Conservation (phyloP, 2,888 invertebrate species). For the Tupiocoris notatus region DNA sequence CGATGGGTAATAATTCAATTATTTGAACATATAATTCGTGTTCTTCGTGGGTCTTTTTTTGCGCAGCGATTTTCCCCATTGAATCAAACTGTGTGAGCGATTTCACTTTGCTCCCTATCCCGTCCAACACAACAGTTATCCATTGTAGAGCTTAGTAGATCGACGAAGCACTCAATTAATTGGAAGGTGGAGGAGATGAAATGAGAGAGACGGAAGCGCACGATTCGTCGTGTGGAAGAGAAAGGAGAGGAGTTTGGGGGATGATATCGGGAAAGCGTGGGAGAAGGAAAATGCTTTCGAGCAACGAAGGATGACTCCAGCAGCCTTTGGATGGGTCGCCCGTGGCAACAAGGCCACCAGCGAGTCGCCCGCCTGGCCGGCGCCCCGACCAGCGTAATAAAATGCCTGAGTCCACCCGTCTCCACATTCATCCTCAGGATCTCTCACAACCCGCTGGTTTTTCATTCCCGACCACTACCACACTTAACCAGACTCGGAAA, state of each 20-base stretch:
- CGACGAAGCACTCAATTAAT: constrained; percentile 32
- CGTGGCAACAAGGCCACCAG: constrained; percentile 9
- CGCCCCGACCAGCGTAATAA: constrained; percentile 32
- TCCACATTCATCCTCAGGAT: background rate
- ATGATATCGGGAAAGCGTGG: background rate
- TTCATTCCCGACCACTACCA: background rate
- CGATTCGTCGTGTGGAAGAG: too few species aligned
- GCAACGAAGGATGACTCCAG: constrained; percentile 28
- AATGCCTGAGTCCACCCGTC: background rate
- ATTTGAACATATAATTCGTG: too few species aligned
- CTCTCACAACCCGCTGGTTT: background rate
- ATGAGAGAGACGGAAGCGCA: background rate
- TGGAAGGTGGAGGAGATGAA: constrained; percentile 31
- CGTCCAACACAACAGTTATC: constrained; percentile 1
- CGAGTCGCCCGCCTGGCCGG: constrained; percentile 40
- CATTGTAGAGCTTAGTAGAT: background rate
- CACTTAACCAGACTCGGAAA: background rate
- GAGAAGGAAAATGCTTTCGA: background rate
- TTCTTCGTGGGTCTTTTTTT: too few species aligned
- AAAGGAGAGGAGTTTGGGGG: background rate
- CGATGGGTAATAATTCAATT: too few species aligned
- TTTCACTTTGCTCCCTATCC: too few species aligned
- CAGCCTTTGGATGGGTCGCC: background rate
- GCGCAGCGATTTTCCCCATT: too few species aligned
- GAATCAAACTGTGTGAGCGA: too few species aligned